Evolutionary conservation across 2,888 invertebrate genomes (phyloP), one percentile per base, ranked within the genome.

Genomic region (Nipponacmea schrenckii): DNA sequence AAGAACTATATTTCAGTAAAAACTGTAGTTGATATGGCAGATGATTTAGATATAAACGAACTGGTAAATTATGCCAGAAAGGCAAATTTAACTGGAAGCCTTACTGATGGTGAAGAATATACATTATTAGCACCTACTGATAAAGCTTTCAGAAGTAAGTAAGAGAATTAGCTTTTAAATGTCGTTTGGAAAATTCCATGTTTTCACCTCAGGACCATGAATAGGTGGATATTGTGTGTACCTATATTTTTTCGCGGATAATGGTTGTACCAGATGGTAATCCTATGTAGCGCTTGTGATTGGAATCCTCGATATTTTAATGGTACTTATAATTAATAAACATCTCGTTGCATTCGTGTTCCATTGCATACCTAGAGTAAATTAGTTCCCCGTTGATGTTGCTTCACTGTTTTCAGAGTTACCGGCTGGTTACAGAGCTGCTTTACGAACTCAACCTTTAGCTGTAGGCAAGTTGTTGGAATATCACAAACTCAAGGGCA

Each of bases 121-220:
- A 91, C 91, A 1, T 70, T 91, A 64, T 91, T 91, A 75, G 90
- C 89, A 0, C 91, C 91, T 1, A 89, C 89, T 31, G 90, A 91
- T 76, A 86, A 86, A 17, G 91, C 91, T 4, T 89, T 90, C 75
- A 84, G 86, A 77, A 75, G 85, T 85, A 75, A 64, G 80, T 65
- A 44, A 26, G 26, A 17, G 5, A 31, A 17, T 39, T 56, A 17
- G 15, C 17, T 45, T 64, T 64, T 45, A 64, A 4, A 12, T 70
- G n/a, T 66, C 71, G 74, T 71, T 70, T 68, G 27, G n/a, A 44
- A 17, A 45, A 39, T 17, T 44, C 12, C 39, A 24, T 17, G 31
- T 31, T 31, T 31, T 31, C 31, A 3, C 5, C 5, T n/a, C 15
- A 31, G 26, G 64, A 5, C 31, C 3, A 46, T 67, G 50, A 14